These are phyloP conservation scores for Pollimyrus isidori DNA, from an alignment of 2,113 vertebrate genomes.

Conservation along the genomic window DNA sequence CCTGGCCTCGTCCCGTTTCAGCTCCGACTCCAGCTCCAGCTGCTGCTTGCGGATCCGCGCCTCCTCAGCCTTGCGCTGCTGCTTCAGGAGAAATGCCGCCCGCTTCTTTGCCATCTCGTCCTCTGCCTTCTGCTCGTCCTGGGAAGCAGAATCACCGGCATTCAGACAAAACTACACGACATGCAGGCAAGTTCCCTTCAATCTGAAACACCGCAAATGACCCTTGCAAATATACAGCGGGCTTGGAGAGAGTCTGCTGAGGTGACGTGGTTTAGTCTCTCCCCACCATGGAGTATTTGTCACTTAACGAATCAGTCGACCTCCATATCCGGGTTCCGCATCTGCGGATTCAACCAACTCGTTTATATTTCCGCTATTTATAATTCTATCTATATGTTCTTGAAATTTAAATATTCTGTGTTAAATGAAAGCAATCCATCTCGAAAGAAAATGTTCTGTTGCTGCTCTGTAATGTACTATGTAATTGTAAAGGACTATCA, in stretches of 20 bases:
- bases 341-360: background rate
- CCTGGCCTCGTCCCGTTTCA: constrained; percentile 86
- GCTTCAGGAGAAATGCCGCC: constrained; percentile 83
- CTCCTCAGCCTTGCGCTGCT: constrained; percentile 92
- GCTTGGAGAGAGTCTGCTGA: background rate
- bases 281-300: background rate
- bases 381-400: too few species aligned
- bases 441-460: too few species aligned
- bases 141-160: background rate
- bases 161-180: background rate
- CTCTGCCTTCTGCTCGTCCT: constrained; percentile 91
- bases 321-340: background rate
- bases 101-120: constrained; percentile 89
- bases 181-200: background rate
- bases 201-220: background rate
- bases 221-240: background rate
- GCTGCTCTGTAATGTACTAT: too few species aligned
- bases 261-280: background rate
- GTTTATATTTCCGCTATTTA: too few species aligned
- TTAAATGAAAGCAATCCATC: too few species aligned
- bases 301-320: background rate
- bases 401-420: too few species aligned
- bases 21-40: constrained; percentile 79
- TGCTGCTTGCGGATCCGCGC: constrained; percentile 76
- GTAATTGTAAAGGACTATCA: too few species aligned